Percentiles rank a stretch among this genome's conserved stretches.
These are phyloP conservation scores for Notechis scutatus DNA, from an alignment of 2,113 vertebrate genomes.

Conservation along the genomic window DNA sequence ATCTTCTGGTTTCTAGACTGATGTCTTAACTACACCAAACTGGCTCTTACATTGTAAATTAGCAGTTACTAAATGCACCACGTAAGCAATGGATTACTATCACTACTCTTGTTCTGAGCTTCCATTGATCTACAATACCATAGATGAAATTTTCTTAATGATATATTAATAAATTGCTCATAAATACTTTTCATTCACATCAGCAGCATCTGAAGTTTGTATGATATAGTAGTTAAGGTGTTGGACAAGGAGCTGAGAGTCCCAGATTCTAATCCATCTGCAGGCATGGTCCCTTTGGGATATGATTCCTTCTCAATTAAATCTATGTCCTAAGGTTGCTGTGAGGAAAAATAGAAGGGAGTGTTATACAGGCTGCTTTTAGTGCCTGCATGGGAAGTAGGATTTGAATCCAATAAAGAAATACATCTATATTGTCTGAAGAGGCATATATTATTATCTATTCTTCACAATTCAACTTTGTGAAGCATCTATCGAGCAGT, in stretches of 20 bases:
- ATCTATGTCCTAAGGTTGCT: neutral
- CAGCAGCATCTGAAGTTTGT: neutral
- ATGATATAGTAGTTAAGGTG: neutral
- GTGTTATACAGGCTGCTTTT: neutral
- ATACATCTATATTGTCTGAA: neutral
- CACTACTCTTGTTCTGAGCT: neutral
- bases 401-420: neutral
- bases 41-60: neutral
- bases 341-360: neutral
- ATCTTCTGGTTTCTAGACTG: neutral
- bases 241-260: neutral
- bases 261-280: neutral
- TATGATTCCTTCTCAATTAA: neutral
- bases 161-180: neutral
- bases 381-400: neutral
- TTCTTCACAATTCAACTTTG: neutral
- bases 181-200: neutral
- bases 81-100: neutral
- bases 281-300: neutral
- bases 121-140: neutral
- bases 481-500: neutral
- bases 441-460: neutral
- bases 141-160: neutral
- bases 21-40: neutral
- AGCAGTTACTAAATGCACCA: neutral